Evolutionary conservation across 2,113 vertebrate genomes (phyloP), one percentile per base, ranked within the genome.

Genomic region (Solea senegalensis): DNA sequence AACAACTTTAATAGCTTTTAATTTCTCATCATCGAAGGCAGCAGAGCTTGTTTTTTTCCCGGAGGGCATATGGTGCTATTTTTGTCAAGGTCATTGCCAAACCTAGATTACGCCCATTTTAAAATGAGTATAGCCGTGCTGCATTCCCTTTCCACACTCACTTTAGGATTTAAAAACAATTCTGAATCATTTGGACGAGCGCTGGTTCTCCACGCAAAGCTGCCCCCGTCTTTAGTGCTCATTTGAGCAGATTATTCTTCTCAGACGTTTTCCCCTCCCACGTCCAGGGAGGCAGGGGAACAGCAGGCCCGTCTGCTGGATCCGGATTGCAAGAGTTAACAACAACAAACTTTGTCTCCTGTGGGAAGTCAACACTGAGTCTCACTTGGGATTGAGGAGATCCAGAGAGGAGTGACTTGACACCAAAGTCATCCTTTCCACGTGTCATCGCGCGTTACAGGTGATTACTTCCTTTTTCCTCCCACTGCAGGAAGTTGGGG

Each of bases 161-260:
- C 70, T 79, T 72, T 62, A 73, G 78, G 82, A 86, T 78, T 86
- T 82, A 89, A 81, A 21, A 80, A 78, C 80, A 72, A 86, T 74
- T 67, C 49, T 66, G 69, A 84, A 65, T 50, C 40, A 68, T 65
- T 9, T 1, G 54, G 56, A 46, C 65, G 28, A 66, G 66, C 62
- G 64, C 50, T 34, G 53, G 69, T 58, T 34, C 5, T 6, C 34
- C 34, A 34, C 34, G 80, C 76, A 80, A 80, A 80, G 76, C 86
- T 61, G 69, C 66, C 63, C 67, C 67, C 70, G 21, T 88, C 81
- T 83, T 82, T 81, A 72, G 60, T 5, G 0, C 58, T 83, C 79
- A 82, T 85, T 88, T 87, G 75, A 88, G 65, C 54, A 71, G 83
- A 91, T 85, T 85, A 83, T 15, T 53, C 59, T 83, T 55, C 68